A percentile compares a stretch with the other conserved stretches of the same genome.
Conservation (phyloP, 2,113 vertebrate species). For the Bubo blakistoni region DNA sequence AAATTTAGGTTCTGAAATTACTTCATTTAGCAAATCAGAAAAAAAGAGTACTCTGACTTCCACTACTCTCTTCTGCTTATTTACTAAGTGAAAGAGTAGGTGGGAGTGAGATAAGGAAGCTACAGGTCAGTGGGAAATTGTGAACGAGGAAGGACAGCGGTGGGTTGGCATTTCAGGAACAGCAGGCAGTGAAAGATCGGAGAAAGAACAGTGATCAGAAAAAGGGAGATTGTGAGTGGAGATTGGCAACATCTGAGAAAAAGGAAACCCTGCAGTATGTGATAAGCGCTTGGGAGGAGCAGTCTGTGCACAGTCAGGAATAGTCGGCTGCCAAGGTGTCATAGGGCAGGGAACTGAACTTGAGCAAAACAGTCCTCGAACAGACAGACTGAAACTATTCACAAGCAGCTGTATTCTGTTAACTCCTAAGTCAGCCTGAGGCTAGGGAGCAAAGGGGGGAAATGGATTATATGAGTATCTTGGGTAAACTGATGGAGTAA, state of each 20-base stretch:
- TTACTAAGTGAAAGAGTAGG: background rate
- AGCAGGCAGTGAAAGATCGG: background rate
- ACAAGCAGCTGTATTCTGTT: background rate
- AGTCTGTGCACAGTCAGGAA: background rate
- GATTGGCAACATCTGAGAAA: background rate
- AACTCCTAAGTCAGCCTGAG: background rate
- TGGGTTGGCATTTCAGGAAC: background rate
- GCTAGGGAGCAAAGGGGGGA: background rate
- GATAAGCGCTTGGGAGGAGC: background rate
- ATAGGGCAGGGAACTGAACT: background rate
- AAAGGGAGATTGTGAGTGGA: background rate
- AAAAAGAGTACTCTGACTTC: background rate
- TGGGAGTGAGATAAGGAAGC: background rate
- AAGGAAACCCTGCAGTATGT: background rate
- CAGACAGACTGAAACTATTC: background rate
- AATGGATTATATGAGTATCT: background rate
- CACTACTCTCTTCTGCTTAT: background rate
- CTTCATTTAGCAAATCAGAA: background rate
- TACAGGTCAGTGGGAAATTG: background rate
- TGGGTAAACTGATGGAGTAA: background rate
- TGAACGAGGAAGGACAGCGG: background rate
- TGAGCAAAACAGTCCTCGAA: background rate
- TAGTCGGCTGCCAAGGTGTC: background rate
- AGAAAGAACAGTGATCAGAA: background rate
- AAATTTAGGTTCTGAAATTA: background rate